These are phyloP conservation scores for Clarias macrocephalus DNA, from an alignment of 2,113 vertebrate species.

Conservation along the genomic window DNA sequence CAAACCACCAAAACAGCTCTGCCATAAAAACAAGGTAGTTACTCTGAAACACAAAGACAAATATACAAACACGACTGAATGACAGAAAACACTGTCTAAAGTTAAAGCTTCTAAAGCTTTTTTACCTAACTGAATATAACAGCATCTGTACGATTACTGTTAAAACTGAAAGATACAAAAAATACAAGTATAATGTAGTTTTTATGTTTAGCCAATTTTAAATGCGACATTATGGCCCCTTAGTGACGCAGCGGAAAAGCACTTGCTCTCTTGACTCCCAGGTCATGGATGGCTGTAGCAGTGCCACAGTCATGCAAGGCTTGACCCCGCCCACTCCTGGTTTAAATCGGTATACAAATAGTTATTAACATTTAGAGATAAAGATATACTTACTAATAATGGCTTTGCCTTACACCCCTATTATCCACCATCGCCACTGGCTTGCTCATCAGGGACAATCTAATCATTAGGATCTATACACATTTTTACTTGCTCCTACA, in stretches of 20 bases:
- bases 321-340: too few species aligned
- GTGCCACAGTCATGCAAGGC: background rate
- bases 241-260: background rate
- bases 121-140: background rate
- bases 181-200: background rate
- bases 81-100: background rate
- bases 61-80: conserved; percentile 11
- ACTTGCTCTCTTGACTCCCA: background rate
- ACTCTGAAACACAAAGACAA: conserved; percentile 74
- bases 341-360: too few species aligned
- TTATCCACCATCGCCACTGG: too few species aligned
- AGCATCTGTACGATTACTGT: background rate
- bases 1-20: conserved; percentile 99
- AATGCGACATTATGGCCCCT: background rate
- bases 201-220: background rate
- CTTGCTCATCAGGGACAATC: too few species aligned
- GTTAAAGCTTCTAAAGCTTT: background rate
- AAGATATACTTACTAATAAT: too few species aligned
- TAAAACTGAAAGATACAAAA: background rate
- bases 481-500: too few species aligned
- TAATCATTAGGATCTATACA: too few species aligned
- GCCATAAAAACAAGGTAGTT: conserved; percentile 99
- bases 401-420: too few species aligned
- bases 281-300: background rate
- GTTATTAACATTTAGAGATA: too few species aligned